A percentile compares a stretch with the other conserved stretches of the same genome.
phyloP scores from a whole-genome alignment of 1,140 invertebrate genomes.

The Nylanderia fulva region DNA sequence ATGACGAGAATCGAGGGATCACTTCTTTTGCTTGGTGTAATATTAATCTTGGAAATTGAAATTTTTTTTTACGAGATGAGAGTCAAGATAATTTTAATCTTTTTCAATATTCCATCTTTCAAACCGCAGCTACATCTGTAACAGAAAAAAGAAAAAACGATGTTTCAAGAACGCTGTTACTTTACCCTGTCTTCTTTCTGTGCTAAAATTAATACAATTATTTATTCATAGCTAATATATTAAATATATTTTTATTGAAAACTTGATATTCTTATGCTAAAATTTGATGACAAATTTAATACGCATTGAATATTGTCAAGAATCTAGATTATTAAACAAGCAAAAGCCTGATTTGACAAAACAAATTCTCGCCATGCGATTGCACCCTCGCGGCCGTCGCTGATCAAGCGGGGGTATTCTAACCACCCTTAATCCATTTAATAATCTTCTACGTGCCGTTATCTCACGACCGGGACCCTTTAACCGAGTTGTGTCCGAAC shows the following conservation, averaged over 20 bases:
- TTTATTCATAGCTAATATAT: not conserved
- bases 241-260: too few relatives aligned
- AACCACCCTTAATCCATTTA: conserved; percentile 79
- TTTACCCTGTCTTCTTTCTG: not conserved
- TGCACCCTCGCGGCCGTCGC: conserved; percentile 49
- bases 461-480: conserved; percentile 69
- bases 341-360: not conserved
- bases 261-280: too few relatives aligned
- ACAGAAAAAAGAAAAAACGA: conserved; percentile 11
- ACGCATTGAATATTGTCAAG: too few relatives aligned
- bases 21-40: not conserved
- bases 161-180: not conserved
- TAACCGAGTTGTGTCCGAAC: conserved; percentile 46
- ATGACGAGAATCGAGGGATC: not conserved
- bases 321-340: not conserved
- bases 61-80: not conserved
- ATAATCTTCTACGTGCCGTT: conserved; percentile 73
- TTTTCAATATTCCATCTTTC: conserved; percentile 3
- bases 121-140: not conserved
- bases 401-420: conserved; percentile 40
- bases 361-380: not conserved
- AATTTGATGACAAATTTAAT: not conserved
- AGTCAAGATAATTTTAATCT: not conserved
- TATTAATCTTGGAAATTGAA: not conserved
- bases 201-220: not conserved